A percentile compares a stretch with the other conserved stretches of the same genome.
Conservation (phyloP, 1,140 invertebrate genomes). For the Calephelis nemesis region DNA sequence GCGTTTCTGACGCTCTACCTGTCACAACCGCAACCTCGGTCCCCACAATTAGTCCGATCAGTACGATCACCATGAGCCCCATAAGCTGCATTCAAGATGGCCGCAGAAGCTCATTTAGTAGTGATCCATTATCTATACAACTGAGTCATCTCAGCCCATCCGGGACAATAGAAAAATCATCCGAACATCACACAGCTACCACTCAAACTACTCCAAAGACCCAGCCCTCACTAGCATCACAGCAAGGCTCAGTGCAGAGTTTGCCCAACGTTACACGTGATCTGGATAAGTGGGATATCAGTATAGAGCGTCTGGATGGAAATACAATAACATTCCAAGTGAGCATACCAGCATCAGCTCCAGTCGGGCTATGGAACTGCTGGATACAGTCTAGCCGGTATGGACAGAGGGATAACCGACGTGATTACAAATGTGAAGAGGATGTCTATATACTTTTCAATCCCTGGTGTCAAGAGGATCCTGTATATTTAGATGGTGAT, state of each 20-base stretch:
- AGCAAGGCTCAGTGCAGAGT: conserved; percentile 72
- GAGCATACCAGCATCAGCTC: conserved; percentile 80
- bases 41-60: conserved; percentile 48
- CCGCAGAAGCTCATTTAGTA: conserved; percentile 73
- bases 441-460: conserved; percentile 89
- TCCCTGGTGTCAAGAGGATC: conserved; percentile 87
- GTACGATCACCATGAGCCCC: conserved; percentile 38
- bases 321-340: conserved; percentile 82
- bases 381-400: conserved; percentile 81
- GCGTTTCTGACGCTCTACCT: conserved; percentile 50
- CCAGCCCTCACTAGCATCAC: conserved; percentile 60
- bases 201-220: conserved; percentile 59
- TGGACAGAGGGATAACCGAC: conserved; percentile 75
- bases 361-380: conserved; percentile 85
- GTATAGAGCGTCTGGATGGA: conserved; percentile 80
- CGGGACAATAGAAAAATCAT: conserved; percentile 63
- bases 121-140: conserved; percentile 65
- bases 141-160: conserved; percentile 74
- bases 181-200: conserved; percentile 61
- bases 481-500: conserved; percentile 84
- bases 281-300: conserved; percentile 82
- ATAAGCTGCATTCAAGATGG: conserved; percentile 68
- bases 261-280: conserved; percentile 75
- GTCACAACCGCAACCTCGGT: conserved; percentile 47
- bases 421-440: conserved; percentile 80